Evolutionary conservation across 2,113 vertebrate species (phyloP), one percentile per base, ranked within the genome.

Genomic region (Accipiter virgatus): DNA sequence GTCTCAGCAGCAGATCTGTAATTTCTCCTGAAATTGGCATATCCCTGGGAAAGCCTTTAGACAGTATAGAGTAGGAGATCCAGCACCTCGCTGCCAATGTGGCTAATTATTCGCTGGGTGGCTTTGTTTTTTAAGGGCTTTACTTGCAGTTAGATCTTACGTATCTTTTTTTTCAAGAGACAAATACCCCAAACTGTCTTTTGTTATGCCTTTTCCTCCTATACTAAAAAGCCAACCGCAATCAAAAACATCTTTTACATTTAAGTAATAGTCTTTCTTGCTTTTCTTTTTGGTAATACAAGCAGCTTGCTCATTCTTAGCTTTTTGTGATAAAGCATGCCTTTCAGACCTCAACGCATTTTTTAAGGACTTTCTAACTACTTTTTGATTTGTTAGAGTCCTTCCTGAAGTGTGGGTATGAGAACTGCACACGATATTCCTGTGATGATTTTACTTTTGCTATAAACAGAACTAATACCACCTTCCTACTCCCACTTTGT

Each of bases 381-480:
- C n/a, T 29, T 66, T 80, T 47, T n/a, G 25, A 43, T 84, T 79
- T 85, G 26, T 65, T 36, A 45, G 38, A 79, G 48, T 56, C 52
- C 31, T 16, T 72, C 81, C 50, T 73, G 58, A 93, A 93, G n/a
- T 59, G 45, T 31, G 58, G 32, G 21, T 45, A 45, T 79, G 50
- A 79, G 67, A 88, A 38, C 21, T 55, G n/a, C 52, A 72, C 27
- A 23, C 1, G 0, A 31, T 65, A 95, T 92, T 95, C 61, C 83
- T 95, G 65, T 55, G 32, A 42, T 53, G 48, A 42, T 77, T 93
- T 91, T 72, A 80, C 45, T 82, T 82, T 55, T 85, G 29, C 73
- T 87, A 45, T 71, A 82, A 91, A 66, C 74, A 87, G 89, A 65
- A 18, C 26, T 85, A 83, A 95, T 93, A 86, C 13, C 80, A 96